A percentile compares a stretch with the other conserved stretches of the same genome.
Evolutionary conservation across 2,113 vertebrate genomes (phyloP).

Genomic region (Vicugna pacos): DNA sequence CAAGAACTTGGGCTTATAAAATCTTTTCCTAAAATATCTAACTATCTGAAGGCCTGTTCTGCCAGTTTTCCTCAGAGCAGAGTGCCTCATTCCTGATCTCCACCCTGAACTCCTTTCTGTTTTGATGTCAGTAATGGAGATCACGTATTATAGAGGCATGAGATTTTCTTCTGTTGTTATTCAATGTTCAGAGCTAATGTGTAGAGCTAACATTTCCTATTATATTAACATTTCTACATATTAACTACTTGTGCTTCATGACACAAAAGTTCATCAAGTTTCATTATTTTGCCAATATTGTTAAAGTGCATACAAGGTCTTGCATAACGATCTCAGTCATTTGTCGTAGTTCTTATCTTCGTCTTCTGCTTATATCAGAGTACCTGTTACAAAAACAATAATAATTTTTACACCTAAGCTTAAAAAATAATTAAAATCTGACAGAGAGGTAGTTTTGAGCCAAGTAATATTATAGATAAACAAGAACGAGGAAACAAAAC

Average conservation of each 20-base stretch:
- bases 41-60: too few species aligned
- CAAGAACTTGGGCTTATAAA: too few species aligned
- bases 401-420: slow-evolving; percentile 44
- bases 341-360: background rate
- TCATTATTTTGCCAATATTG: background rate
- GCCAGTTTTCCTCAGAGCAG: too few species aligned
- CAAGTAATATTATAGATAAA: slow-evolving; percentile 55
- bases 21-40: too few species aligned
- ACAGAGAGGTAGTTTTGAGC: slow-evolving; percentile 69
- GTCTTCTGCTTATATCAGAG: slow-evolving; percentile 4
- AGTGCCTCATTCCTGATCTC: too few species aligned
- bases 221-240: background rate
- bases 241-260: background rate
- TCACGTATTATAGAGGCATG: background rate
- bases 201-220: background rate
- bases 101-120: background rate
- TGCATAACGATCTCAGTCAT: too few species aligned
- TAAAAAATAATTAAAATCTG: slow-evolving; percentile 76
- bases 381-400: background rate
- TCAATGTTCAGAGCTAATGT: background rate
- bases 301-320: background rate
- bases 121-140: background rate
- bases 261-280: background rate
- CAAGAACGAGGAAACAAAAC: slow-evolving; percentile 35
- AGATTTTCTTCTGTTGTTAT: background rate